Evolutionary conservation across 2,797 vertebrate species (phyloP).

Genomic region (Helicolenus hilgendorfi): DNA sequence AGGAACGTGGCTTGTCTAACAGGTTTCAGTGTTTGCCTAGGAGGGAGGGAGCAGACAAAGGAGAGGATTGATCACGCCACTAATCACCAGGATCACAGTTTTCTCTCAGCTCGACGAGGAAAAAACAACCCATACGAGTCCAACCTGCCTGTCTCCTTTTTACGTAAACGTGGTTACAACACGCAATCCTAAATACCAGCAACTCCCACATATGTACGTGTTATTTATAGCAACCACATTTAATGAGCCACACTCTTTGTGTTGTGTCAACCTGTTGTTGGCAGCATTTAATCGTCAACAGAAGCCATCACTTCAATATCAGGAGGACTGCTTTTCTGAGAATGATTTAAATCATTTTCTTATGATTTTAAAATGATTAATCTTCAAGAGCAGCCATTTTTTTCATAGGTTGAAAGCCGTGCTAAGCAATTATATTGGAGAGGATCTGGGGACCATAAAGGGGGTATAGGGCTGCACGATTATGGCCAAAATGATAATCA

Average conservation of each 20-base stretch:
- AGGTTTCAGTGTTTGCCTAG: constrained; percentile 78
- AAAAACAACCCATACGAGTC: constrained; percentile 51
- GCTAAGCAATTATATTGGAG: neutral
- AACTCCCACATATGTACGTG: constrained; percentile 46
- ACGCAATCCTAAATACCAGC: constrained; percentile 37
- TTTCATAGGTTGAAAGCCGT: neutral
- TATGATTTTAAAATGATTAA: neutral
- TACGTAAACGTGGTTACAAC: neutral
- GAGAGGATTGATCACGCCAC: constrained; percentile 61
- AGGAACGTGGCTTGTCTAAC: constrained; percentile 61
- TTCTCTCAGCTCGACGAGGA: constrained; percentile 10
- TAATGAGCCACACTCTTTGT: constrained; percentile 31
- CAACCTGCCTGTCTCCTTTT: constrained; percentile 41
- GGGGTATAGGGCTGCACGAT: too few species aligned
- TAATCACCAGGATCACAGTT: constrained; percentile 64
- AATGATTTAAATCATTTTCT: neutral
- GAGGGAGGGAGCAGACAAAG: constrained; percentile 46
- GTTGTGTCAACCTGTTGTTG: constrained; percentile 74
- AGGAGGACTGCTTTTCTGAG: neutral
- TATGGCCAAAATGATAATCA: too few species aligned
- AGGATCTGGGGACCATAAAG: neutral
- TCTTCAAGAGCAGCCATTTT: neutral
- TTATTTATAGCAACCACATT: constrained; percentile 60
- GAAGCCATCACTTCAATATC: neutral
- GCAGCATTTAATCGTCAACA: constrained; percentile 39